Evolutionary conservation across 2,888 invertebrate genomes (phyloP).

Genomic region (Philaethria dido): DNA sequence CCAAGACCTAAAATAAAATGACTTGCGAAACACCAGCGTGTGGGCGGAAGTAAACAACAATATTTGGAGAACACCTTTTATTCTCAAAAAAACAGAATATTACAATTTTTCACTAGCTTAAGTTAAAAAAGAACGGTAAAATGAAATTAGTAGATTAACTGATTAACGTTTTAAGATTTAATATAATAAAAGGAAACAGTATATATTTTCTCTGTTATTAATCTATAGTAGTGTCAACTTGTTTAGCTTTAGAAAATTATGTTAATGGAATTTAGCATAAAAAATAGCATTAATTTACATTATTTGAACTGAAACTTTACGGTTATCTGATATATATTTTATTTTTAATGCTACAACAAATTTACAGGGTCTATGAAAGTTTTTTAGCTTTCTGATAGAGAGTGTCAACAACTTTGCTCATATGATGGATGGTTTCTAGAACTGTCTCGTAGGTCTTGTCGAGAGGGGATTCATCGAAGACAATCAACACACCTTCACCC

Average conservation of each 20-base stretch:
- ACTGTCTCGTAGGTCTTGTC: constrained; percentile 99
- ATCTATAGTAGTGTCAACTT: constrained; percentile 37
- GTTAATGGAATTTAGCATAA: constrained; percentile 60
- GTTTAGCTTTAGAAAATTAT: constrained; percentile 36
- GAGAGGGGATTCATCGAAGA: constrained; percentile 96
- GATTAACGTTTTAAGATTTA: constrained; percentile 58
- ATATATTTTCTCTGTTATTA: constrained; percentile 41
- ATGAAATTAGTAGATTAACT: constrained; percentile 64
- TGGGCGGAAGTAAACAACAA: constrained; percentile 66
- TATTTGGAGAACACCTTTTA: constrained; percentile 76
- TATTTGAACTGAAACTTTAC: constrained; percentile 73
- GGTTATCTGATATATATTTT: constrained; percentile 77
- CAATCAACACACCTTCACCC: constrained; percentile 98
- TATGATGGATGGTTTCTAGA: constrained; percentile 98
- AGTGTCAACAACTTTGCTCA: constrained; percentile 99
- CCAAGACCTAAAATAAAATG: constrained; percentile 70
- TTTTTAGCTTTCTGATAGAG: constrained; percentile 99
- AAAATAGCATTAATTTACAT: constrained; percentile 74
- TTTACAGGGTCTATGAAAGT: constrained; percentile 88
- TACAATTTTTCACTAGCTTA: constrained; percentile 81
- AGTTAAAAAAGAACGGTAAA: constrained; percentile 68
- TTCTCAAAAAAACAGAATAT: constrained; percentile 81
- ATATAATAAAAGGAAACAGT: constrained; percentile 38
- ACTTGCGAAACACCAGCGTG: constrained; percentile 61
- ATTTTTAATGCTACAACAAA: constrained; percentile 77